Evolutionary conservation across 2,797 vertebrate genomes (phyloP).

Genomic region (Poecilia gillii): DNA sequence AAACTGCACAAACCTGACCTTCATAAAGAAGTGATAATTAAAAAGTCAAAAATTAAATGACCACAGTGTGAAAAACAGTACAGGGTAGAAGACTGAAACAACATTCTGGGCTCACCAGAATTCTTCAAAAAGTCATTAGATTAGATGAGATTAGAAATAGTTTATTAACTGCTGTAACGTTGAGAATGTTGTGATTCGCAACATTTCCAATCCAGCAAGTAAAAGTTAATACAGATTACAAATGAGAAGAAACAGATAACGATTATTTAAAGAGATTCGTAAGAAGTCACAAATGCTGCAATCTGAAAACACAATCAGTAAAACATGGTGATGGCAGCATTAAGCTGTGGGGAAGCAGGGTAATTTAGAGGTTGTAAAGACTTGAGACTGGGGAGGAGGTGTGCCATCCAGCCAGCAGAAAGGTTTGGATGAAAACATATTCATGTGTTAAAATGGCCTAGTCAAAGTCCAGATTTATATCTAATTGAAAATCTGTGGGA

Average conservation of each 20-base stretch:
- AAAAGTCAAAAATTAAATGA: not conserved
- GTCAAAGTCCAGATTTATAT: not conserved
- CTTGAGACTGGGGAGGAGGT: not conserved
- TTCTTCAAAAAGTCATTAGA: not conserved
- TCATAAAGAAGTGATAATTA: not conserved
- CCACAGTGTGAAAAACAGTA: not conserved
- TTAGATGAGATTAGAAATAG: too few relatives aligned
- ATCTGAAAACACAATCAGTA: not conserved
- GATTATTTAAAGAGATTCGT: not conserved
- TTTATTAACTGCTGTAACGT: too few relatives aligned
- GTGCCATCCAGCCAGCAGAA: not conserved
- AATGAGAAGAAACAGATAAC: too few relatives aligned
- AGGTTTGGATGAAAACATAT: not conserved
- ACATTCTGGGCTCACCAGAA: not conserved
- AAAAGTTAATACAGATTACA: too few relatives aligned
- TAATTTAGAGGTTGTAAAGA: not conserved
- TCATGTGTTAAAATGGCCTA: not conserved
- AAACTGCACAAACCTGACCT: not conserved
- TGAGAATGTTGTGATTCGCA: too few relatives aligned
- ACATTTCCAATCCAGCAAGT: too few relatives aligned
- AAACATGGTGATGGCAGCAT: not conserved
- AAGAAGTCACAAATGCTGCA: not conserved
- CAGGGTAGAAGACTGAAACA: not conserved
- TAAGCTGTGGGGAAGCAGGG: not conserved
- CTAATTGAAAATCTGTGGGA: not conserved